A percentile compares a stretch with the other conserved stretches of the same genome.
Evolutionary conservation across 2,888 invertebrate species (phyloP).

Genomic region (Andrena trimmerana): DNA sequence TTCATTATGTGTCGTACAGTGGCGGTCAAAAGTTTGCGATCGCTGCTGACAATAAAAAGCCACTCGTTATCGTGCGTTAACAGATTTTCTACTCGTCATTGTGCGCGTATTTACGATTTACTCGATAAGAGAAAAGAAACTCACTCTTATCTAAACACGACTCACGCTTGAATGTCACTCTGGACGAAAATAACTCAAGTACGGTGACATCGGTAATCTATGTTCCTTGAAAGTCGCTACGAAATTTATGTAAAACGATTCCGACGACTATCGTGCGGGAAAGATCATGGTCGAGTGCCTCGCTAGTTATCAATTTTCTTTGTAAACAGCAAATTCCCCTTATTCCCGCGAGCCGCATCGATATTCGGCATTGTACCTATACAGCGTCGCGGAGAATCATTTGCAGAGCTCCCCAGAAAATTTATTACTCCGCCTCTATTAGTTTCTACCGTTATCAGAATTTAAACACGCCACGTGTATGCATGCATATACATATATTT

Average conservation of each 20-base stretch:
- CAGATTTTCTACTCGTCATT: too few relatives aligned
- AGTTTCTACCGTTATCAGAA: too few relatives aligned
- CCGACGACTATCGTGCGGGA: neutral
- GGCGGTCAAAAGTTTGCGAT: neutral
- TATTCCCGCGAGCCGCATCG: neutral
- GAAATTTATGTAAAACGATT: constrained; percentile 15
- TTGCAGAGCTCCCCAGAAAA: constrained; percentile 29
- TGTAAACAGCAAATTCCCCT: neutral
- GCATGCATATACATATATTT: neutral
- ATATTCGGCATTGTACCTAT: neutral
- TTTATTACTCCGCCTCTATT: constrained; percentile 35
- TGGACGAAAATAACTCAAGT: constrained; percentile 21
- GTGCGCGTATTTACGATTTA: constrained; percentile 5
- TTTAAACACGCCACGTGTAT: neutral
- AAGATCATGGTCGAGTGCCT: constrained; percentile 3
- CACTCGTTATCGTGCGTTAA: too few relatives aligned
- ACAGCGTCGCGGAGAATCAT: neutral
- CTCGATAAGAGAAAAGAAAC: constrained; percentile 11
- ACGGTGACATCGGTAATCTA: constrained; percentile 21
- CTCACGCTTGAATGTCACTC: constrained; percentile 23
- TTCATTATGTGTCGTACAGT: constrained; percentile 1
- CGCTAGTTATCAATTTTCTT: neutral
- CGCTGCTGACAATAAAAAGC: neutral
- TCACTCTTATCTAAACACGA: constrained; percentile 19
- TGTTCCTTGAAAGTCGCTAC: neutral